A percentile compares a stretch with the other conserved stretches of the same genome.
phyloP scores from a whole-genome alignment of 2,113 vertebrate species.

The Collichthys lucidus region DNA sequence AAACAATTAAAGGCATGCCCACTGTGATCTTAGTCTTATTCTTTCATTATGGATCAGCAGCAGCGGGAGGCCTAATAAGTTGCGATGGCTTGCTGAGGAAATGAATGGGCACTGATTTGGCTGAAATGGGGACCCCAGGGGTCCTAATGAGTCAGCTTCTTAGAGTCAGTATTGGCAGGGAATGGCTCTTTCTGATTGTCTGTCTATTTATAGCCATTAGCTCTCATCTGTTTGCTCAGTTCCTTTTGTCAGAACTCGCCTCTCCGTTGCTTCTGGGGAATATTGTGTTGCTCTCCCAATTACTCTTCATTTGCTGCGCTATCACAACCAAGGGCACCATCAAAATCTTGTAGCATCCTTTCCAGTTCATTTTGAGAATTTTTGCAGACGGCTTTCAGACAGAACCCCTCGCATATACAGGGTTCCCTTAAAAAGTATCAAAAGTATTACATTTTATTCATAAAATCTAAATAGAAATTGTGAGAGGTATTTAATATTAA shows the following conservation, averaged over 20 bases:
- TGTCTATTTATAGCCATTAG: constrained; percentile 54
- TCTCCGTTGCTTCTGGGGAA: constrained; percentile 24
- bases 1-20: constrained; percentile 77
- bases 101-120: constrained; percentile 67
- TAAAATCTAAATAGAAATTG: no score
- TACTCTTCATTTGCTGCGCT: constrained; percentile 4
- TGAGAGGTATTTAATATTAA: no score
- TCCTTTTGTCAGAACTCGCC: constrained; percentile 33
- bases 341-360: background rate
- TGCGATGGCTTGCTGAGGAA: constrained; percentile 66
- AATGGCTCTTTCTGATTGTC: constrained; percentile 53
- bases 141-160: constrained; percentile 59
- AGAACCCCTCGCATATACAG: background rate
- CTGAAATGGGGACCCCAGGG: constrained; percentile 45
- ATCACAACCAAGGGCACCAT: background rate
- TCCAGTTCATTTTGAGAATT: background rate
- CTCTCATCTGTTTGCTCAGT: constrained; percentile 45
- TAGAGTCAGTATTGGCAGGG: constrained; percentile 58
- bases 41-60: constrained; percentile 76
- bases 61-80: constrained; percentile 77
- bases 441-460: no score
- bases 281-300: constrained; percentile 22
- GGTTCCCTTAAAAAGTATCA: no score
- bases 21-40: constrained; percentile 73
- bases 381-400: background rate